Evolutionary conservation across 2,113 vertebrate species (phyloP).

Genomic region (Dryoscopus gambensis): DNA sequence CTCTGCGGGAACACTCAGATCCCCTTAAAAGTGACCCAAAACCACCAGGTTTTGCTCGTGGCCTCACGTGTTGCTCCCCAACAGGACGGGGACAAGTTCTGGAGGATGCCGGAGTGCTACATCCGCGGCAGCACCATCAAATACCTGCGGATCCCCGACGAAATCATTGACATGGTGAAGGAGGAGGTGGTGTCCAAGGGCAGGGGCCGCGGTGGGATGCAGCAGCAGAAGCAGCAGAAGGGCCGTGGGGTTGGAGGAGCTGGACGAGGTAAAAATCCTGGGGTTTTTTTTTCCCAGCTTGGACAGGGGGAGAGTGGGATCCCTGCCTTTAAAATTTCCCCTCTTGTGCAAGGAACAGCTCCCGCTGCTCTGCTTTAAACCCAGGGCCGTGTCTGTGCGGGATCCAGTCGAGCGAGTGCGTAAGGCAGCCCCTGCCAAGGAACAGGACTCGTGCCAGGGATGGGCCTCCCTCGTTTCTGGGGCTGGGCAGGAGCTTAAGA

Average conservation of each 20-base stretch:
- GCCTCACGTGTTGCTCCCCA: not conserved
- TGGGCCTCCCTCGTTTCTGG: not conserved
- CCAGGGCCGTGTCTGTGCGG: not conserved
- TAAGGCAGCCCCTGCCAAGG: not conserved
- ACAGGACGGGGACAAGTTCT: conserved; percentile 97
- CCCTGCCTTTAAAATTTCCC: not conserved
- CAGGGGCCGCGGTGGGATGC: conserved; percentile 87
- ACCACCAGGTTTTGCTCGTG: accelerated
- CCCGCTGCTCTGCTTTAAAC: accelerated
- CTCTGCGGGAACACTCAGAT: not conserved
- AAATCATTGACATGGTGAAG: conserved; percentile 98
- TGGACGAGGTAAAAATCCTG: conserved; percentile 79
- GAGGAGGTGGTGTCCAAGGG: conserved; percentile 95
- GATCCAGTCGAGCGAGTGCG: not conserved
- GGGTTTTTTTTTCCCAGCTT: not conserved
- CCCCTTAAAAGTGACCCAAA: not conserved
- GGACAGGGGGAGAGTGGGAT: accelerated
- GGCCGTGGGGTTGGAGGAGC: conserved; percentile 86
- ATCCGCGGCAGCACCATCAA: conserved; percentile 97
- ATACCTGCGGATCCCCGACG: conserved; percentile 94
- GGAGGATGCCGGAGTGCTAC: conserved; percentile 98
- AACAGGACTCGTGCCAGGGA: not conserved
- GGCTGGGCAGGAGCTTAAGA: not conserved
- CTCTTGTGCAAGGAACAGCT: not conserved
- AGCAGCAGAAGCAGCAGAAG: conserved; percentile 94